Percentiles rank a stretch among this genome's conserved stretches.
phyloP scores from a whole-genome alignment of 2,888 invertebrate genomes.

The Bombylius discolor region DNA sequence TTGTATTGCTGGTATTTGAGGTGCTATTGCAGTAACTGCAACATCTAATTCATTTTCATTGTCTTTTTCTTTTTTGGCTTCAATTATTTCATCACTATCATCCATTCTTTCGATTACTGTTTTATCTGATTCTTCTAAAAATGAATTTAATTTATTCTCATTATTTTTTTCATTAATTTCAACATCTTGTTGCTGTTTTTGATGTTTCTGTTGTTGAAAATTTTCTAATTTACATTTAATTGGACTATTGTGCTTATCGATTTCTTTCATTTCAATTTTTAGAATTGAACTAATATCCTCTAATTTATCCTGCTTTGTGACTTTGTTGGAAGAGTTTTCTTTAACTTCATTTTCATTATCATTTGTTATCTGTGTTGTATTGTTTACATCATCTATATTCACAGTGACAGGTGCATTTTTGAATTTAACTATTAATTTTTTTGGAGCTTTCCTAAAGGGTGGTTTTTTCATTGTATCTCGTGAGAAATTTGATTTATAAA shows the following conservation, averaged over 20 bases:
- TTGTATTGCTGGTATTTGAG: neutral
- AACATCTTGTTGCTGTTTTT: too few species aligned
- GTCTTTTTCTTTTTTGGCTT: neutral
- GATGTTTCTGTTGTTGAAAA: too few species aligned
- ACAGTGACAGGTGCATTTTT: neutral
- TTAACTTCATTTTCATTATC: neutral
- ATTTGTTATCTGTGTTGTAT: neutral
- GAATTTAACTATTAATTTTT: constrained; percentile 31
- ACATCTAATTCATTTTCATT: neutral
- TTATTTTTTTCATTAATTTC: too few species aligned
- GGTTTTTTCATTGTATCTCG: constrained; percentile 13
- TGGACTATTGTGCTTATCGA: too few species aligned
- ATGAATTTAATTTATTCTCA: too few species aligned
- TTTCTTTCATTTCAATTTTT: too few species aligned
- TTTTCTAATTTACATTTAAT: too few species aligned
- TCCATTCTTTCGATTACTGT: too few species aligned
- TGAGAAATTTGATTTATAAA: neutral
- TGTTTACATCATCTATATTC: neutral
- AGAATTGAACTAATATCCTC: too few species aligned
- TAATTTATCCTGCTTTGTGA: too few species aligned
- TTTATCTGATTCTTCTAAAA: too few species aligned
- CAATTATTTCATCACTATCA: neutral
- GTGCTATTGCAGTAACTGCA: neutral
- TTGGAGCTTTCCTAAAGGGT: constrained; percentile 22
- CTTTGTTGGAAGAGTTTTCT: too few species aligned